Evolutionary conservation across 2,113 vertebrate species (phyloP).

Genomic region (Entomyzon cyanotis): DNA sequence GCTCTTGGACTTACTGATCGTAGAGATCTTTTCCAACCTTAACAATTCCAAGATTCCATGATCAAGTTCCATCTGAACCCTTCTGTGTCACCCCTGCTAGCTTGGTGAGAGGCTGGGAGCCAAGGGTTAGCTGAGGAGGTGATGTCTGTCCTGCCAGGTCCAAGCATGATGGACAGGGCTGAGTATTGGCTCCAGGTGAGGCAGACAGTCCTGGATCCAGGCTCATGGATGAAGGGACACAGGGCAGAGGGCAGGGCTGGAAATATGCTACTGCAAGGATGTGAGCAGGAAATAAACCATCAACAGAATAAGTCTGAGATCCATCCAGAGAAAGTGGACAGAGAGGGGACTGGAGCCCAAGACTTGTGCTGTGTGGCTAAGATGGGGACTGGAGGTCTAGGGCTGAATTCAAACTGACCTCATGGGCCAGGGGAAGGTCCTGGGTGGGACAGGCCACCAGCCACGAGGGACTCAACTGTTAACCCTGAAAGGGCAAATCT

Average conservation of each 20-base stretch:
- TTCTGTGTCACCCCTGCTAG: background rate
- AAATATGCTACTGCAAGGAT: background rate
- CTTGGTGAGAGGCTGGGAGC: background rate
- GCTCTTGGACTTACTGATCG: background rate
- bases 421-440: background rate
- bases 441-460: background rate
- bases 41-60: accelerated
- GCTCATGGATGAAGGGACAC: background rate
- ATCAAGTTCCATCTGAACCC: background rate
- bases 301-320: background rate
- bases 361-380: background rate
- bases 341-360: background rate
- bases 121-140: background rate
- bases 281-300: background rate
- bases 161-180: background rate
- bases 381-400: background rate
- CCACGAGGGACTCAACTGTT: background rate
- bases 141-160: background rate
- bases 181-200: background rate
- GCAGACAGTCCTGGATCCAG: background rate
- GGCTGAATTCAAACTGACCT: background rate
- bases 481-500: background rate
- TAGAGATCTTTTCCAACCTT: background rate
- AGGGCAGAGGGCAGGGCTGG: background rate
- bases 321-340: background rate